phyloP scores from a whole-genome alignment of 2,113 vertebrate species.

The Myrmophylax atrothorax region DNA sequence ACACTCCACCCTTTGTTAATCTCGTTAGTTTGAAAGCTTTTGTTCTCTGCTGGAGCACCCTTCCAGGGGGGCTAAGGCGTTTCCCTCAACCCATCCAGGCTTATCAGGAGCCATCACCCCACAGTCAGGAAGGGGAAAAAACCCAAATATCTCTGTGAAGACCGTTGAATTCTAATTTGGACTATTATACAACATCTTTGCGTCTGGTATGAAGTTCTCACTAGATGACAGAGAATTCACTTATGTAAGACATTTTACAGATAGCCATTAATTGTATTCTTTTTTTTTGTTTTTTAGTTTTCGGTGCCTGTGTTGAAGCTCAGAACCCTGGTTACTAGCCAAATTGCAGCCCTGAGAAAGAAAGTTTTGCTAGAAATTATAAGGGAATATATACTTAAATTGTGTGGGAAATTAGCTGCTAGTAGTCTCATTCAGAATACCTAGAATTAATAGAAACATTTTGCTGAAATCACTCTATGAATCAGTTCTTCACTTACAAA shows the following conservation, averaged over 20 bases:
- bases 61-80: too few species aligned
- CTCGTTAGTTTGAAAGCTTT: too few species aligned
- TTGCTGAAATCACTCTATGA: neutral
- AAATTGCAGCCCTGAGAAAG: neutral
- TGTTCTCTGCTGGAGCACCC: too few species aligned
- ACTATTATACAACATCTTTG: neutral
- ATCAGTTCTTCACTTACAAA: neutral
- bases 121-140: neutral
- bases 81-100: too few species aligned
- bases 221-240: neutral
- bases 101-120: too few species aligned
- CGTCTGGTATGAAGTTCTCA: neutral
- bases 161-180: neutral
- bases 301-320: neutral
- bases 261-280: neutral
- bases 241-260: neutral
- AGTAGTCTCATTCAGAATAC: neutral
- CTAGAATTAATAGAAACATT: neutral
- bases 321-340: neutral
- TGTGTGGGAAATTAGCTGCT: neutral
- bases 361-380: neutral
- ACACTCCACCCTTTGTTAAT: too few species aligned
- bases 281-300: neutral
- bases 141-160: neutral
- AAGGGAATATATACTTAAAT: neutral